Evolutionary conservation across 2,113 vertebrate genomes (phyloP).

Genomic region (Ascaphus truei): DNA sequence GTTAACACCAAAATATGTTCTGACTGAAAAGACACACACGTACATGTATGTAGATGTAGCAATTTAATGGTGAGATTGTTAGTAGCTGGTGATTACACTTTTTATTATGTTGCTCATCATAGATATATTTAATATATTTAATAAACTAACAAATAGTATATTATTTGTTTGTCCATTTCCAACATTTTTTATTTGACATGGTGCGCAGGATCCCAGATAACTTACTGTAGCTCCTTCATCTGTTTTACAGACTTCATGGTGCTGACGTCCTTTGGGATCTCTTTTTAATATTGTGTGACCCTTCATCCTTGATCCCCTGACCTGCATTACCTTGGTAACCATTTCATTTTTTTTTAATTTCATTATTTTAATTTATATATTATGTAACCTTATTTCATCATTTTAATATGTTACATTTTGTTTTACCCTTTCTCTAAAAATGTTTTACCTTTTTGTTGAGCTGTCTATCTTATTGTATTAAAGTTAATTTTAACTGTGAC

Average conservation of each 20-base stretch:
- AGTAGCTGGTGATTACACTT: no score
- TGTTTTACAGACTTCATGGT: constrained; percentile 97
- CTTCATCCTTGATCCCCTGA: constrained; percentile 97
- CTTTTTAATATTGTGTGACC: constrained; percentile 96
- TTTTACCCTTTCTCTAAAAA: constrained; percentile 54
- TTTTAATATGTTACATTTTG: constrained; percentile 62
- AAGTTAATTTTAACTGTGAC: constrained; percentile 58
- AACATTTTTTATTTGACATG: background rate
- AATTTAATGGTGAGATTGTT: no score
- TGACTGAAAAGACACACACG: no score
- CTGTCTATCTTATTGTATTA: constrained; percentile 51
- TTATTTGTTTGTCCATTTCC: constrained; percentile 13
- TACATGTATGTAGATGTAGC: no score
- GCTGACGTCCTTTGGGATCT: constrained; percentile 94
- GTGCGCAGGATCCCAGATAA: constrained; percentile 44
- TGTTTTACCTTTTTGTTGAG: constrained; percentile 35
- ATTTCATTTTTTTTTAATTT: constrained; percentile 97
- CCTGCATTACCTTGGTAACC: constrained; percentile 99
- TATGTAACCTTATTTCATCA: constrained; percentile 72
- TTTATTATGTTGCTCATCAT: no score
- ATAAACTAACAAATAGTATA: no score
- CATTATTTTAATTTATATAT: constrained; percentile 76
- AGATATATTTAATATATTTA: no score
- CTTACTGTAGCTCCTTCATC: constrained; percentile 88
- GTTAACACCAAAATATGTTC: no score